These are phyloP conservation scores for Ctenosaura bakeri DNA, from an alignment of 2,797 vertebrate species.

Conservation along the genomic window DNA sequence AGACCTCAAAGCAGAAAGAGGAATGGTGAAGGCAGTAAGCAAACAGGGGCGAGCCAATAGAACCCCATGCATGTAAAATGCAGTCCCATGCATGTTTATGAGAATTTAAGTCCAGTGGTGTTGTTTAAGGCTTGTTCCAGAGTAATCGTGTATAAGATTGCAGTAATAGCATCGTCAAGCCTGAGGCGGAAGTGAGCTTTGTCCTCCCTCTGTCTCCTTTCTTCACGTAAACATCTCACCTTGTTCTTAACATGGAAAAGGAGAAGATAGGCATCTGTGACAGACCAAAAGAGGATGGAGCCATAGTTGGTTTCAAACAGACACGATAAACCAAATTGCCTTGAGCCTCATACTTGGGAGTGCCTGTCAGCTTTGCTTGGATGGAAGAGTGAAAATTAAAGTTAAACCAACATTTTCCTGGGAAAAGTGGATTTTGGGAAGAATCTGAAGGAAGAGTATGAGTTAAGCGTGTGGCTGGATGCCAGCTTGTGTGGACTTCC, in stretches of 20 bases:
- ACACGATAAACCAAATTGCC: not conserved
- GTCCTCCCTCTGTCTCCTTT: not conserved
- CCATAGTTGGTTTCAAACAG: not conserved
- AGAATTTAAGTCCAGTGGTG: not conserved
- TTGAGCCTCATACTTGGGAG: not conserved
- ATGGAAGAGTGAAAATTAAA: not conserved
- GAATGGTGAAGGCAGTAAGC: not conserved
- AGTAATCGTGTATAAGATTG: not conserved
- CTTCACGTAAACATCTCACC: not conserved
- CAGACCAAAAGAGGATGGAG: no score
- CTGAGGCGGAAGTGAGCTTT: not conserved
- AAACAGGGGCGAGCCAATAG: not conserved
- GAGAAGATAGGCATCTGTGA: not conserved
- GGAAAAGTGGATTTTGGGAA: not conserved
- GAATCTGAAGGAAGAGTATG: not conserved
- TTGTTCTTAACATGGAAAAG: not conserved
- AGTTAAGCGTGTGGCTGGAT: not conserved
- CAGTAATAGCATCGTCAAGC: not conserved
- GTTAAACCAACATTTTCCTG: not conserved
- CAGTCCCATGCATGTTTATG: not conserved
- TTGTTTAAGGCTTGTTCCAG: not conserved
- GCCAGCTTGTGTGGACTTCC: not conserved
- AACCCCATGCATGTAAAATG: not conserved
- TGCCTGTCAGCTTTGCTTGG: not conserved
- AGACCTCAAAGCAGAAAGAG: not conserved